These are phyloP conservation scores for Stichodactyla mertensii DNA, from an alignment of 64 coral and sea anemone genomes.

Conservation along the genomic window DNA sequence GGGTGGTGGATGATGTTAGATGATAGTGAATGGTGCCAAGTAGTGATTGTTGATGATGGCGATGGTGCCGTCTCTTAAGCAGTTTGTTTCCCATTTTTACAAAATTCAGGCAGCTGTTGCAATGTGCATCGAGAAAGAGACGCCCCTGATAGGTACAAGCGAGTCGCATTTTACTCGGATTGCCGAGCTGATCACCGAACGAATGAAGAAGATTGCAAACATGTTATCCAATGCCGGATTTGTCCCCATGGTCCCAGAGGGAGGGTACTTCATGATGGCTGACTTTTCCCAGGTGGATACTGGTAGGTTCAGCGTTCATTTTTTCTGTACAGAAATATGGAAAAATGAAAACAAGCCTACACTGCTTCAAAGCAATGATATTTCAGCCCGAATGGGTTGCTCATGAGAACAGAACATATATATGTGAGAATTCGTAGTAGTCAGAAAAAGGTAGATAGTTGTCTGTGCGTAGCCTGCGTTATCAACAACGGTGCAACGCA, in stretches of 20 bases:
- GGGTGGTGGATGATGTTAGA: too few relatives aligned
- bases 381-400: too few relatives aligned
- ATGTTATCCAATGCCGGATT: constrained; percentile 82
- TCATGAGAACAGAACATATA: too few relatives aligned
- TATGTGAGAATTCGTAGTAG: too few relatives aligned
- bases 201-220: constrained; percentile 58
- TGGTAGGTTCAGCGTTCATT: constrained; percentile 8
- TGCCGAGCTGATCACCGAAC: constrained; percentile 42
- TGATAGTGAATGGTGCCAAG: too few relatives aligned
- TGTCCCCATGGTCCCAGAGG: constrained; percentile 79
- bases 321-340: background rate
- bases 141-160: constrained; percentile 46
- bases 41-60: too few relatives aligned
- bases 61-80: too few relatives aligned
- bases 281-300: constrained; percentile 70
- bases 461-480: too few relatives aligned
- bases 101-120: constrained; percentile 77
- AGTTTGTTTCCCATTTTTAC: background rate
- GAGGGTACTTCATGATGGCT: constrained; percentile 98
- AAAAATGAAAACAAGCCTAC: too few relatives aligned
- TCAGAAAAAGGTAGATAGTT: too few relatives aligned
- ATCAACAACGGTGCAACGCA: too few relatives aligned
- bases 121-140: constrained; percentile 75
- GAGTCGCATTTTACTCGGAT: constrained; percentile 71
- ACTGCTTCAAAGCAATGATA: too few relatives aligned